phyloP scores from a whole-genome alignment of 2,888 invertebrate genomes.

The Asteroscopus sphinx region DNA sequence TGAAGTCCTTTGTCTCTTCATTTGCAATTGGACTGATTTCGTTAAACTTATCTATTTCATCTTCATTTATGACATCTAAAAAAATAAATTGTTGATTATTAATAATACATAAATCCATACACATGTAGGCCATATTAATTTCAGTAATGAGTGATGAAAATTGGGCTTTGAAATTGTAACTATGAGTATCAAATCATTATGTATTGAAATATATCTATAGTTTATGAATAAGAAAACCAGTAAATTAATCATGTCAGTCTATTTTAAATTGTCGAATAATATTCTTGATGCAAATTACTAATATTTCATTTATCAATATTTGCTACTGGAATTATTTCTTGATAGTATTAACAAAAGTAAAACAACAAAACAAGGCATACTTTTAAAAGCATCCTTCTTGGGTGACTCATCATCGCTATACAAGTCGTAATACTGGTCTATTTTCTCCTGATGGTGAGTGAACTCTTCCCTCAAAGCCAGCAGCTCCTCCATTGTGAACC shows the following conservation, averaged over 20 bases:
- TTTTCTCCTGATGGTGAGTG: conserved; percentile 96
- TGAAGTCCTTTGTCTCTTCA: conserved; percentile 90
- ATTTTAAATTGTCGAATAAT: too few species aligned
- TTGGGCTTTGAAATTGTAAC: too few species aligned
- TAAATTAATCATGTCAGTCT: too few species aligned
- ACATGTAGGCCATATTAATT: conserved; percentile 17
- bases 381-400: conserved; percentile 90
- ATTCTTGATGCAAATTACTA: too few species aligned
- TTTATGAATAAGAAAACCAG: background rate
- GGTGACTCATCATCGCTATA: conserved; percentile 93
- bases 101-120: too few species aligned
- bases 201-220: too few species aligned
- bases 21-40: conserved; percentile 90
- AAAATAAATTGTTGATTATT: conserved; percentile 18
- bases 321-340: background rate
- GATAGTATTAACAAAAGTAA: background rate
- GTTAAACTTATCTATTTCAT: conserved; percentile 93
- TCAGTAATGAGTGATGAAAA: background rate
- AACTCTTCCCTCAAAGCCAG: conserved; percentile 96
- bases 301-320: too few species aligned
- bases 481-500: conserved; percentile 96
- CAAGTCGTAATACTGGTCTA: conserved; percentile 96
- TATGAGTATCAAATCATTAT: too few species aligned
- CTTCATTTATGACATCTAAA: conserved; percentile 93
- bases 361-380: conserved; percentile 79